A percentile compares a stretch with the other conserved stretches of the same genome.
phyloP scores from a whole-genome alignment of 2,888 invertebrate genomes.

The Plebejus argus region DNA sequence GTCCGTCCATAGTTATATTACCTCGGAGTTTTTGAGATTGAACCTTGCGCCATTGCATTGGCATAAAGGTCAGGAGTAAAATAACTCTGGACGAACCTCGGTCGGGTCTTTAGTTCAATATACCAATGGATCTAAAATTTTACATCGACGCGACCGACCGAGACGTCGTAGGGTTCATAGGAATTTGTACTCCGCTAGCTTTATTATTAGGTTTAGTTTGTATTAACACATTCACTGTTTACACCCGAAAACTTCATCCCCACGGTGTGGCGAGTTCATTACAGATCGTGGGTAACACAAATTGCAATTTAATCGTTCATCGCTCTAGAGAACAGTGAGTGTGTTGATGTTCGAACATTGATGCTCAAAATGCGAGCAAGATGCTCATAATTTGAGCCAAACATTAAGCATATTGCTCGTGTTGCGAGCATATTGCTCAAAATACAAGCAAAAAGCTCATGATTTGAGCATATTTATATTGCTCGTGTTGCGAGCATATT shows the following conservation, averaged over 20 bases:
- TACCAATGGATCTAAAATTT: slow-evolving; percentile 23
- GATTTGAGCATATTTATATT: background rate
- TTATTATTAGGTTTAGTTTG: slow-evolving; percentile 63
- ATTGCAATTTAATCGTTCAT: slow-evolving; percentile 33
- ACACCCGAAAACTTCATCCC: slow-evolving; percentile 55
- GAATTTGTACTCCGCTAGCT: slow-evolving; percentile 72
- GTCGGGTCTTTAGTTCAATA: slow-evolving; percentile 49
- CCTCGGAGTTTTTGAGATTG: background rate
- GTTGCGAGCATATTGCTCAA: background rate
- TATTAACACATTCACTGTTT: slow-evolving; percentile 81
- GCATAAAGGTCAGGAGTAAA: background rate
- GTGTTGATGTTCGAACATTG: slow-evolving; percentile 75
- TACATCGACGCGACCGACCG: slow-evolving; percentile 35
- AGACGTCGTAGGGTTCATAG: slow-evolving; percentile 49
- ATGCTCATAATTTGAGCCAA: background rate
- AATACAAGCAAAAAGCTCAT: background rate
- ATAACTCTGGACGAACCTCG: slow-evolving; percentile 50
- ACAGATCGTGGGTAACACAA: slow-evolving; percentile 17
- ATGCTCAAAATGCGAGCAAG: slow-evolving; percentile 74
- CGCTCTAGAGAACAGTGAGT: slow-evolving; percentile 68
- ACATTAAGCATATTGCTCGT: background rate
- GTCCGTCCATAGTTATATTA: slow-evolving; percentile 48
- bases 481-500: background rate
- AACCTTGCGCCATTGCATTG: background rate
- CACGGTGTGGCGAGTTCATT: slow-evolving; percentile 61